A percentile compares a stretch with the other conserved stretches of the same genome.
These are phyloP conservation scores for Fopius arisanus DNA, from an alignment of 1,140 invertebrate genomes.

Conservation along the genomic window DNA sequence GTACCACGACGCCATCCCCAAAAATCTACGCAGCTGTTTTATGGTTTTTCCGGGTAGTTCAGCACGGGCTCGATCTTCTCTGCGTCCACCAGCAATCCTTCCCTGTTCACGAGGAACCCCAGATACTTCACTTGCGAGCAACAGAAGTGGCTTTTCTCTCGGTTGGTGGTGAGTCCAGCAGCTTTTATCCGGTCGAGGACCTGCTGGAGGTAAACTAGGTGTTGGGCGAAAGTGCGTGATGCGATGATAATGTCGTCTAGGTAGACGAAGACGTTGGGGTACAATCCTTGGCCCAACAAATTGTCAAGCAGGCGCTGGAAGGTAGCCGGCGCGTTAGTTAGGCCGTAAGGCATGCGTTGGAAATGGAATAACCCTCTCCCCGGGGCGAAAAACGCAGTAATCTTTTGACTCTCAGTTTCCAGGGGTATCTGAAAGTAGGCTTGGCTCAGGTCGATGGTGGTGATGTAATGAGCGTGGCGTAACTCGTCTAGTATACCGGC, in stretches of 20 bases:
- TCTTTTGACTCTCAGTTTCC: constrained; percentile 23
- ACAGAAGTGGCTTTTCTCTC: constrained; percentile 52
- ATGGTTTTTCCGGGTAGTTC: constrained; percentile 40
- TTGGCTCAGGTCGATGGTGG: constrained; percentile 43
- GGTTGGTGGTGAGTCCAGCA: constrained; percentile 41
- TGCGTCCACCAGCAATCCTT: constrained; percentile 51
- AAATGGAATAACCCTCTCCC: constrained; percentile 47
- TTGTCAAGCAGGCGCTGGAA: constrained; percentile 53
- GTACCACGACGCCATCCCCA: constrained; percentile 57
- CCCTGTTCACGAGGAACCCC: constrained; percentile 47
- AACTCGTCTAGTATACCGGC: constrained; percentile 60
- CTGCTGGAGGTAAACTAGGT: constrained; percentile 39
- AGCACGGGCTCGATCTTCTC: constrained; percentile 41
- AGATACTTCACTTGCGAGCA: constrained; percentile 49
- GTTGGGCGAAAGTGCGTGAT: constrained; percentile 47
- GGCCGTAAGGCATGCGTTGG: constrained; percentile 51
- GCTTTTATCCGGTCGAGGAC: constrained; percentile 33
- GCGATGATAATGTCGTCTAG: constrained; percentile 50
- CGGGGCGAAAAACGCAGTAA: constrained; percentile 52
- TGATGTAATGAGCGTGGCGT: constrained; percentile 47
- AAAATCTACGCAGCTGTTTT: constrained; percentile 56
- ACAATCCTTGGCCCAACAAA: constrained; percentile 45
- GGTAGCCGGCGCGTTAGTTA: constrained; percentile 51
- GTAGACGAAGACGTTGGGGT: constrained; percentile 41
- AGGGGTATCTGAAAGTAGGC: constrained; percentile 37